A percentile compares a stretch with the other conserved stretches of the same genome.
Evolutionary conservation across 2,113 vertebrate species (phyloP).

Genomic region (Psilopsiagon aymara): DNA sequence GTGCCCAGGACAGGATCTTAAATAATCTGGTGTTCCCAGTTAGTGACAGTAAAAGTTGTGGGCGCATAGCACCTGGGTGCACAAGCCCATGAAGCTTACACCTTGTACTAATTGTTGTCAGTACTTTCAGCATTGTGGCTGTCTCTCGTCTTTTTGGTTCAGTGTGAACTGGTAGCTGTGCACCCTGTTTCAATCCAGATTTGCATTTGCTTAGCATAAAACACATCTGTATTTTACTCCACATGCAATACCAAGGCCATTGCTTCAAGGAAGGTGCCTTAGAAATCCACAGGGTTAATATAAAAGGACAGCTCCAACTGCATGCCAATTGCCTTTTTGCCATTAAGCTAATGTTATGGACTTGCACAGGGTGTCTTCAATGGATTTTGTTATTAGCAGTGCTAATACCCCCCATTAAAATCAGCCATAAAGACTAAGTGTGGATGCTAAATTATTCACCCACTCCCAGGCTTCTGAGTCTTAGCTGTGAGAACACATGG

Average conservation of each 20-base stretch:
- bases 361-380: constrained; percentile 69
- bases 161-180: neutral
- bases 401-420: constrained; percentile 76
- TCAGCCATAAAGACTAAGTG: constrained; percentile 56
- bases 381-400: constrained; percentile 75
- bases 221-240: neutral
- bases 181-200: neutral
- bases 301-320: constrained; percentile 52
- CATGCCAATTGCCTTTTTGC: constrained; percentile 75
- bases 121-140: neutral
- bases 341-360: constrained; percentile 81
- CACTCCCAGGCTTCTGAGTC: constrained; percentile 62
- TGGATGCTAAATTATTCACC: constrained; percentile 74
- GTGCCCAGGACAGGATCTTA: neutral
- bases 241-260: neutral
- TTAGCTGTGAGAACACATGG: neutral
- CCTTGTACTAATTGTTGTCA: accelerated
- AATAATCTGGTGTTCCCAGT: neutral
- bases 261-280: constrained; percentile 8
- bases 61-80: neutral
- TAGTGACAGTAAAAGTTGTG: neutral
- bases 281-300: constrained; percentile 70
- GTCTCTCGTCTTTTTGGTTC: neutral
- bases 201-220: neutral
- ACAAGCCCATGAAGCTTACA: neutral